phyloP scores from a whole-genome alignment of 2,797 vertebrate species.

The Parotocinclus haroldoi region DNA sequence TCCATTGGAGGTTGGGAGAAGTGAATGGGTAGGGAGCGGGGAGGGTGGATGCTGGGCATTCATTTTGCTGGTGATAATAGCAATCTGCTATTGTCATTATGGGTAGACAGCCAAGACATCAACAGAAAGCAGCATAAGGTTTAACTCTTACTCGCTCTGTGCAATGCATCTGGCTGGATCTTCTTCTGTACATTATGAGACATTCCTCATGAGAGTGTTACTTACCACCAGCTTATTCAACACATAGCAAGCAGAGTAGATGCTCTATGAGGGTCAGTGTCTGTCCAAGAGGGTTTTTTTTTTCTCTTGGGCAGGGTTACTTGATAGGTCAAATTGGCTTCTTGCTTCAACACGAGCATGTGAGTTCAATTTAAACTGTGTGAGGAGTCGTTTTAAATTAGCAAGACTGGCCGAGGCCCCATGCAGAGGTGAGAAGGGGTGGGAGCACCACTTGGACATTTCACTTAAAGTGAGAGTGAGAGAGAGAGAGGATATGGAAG shows the following conservation, averaged over 20 bases:
- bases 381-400: constrained; percentile 28
- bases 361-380: constrained; percentile 32
- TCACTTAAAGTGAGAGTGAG: neutral
- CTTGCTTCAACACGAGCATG: constrained; percentile 15
- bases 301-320: neutral
- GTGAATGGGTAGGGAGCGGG: constrained; percentile 21
- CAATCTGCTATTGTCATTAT: constrained; percentile 84
- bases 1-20: constrained; percentile 30
- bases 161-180: neutral
- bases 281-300: neutral
- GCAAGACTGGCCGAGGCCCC: constrained; percentile 24
- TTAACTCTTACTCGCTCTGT: constrained; percentile 49
- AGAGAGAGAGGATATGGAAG: constrained; percentile 28
- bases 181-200: constrained; percentile 23
- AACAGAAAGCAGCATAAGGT: constrained; percentile 60
- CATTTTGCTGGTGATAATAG: constrained; percentile 74
- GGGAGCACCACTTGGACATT: constrained; percentile 16
- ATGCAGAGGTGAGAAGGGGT: constrained; percentile 6
- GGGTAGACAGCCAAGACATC: constrained; percentile 68
- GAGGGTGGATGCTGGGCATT: constrained; percentile 58
- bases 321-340: constrained; percentile 16
- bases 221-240: constrained; percentile 27
- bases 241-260: constrained; percentile 34
- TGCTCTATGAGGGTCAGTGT: constrained; percentile 15
- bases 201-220: constrained; percentile 43